Evolutionary conservation across 2,113 vertebrate genomes (phyloP).

Genomic region (Pogonocichla stellata): DNA sequence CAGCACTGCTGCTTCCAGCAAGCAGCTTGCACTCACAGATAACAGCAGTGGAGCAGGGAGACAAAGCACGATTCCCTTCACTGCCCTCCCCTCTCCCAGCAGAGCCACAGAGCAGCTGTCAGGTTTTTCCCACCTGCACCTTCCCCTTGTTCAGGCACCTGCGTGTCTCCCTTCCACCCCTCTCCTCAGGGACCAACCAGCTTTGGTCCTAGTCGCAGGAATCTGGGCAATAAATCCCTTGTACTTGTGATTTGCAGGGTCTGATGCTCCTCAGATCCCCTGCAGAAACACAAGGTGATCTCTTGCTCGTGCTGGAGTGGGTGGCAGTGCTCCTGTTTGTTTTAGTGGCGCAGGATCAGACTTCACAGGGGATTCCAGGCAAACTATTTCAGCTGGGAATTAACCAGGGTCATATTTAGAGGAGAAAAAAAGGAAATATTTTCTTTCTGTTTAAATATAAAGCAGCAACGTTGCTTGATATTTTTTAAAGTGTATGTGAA

Average conservation of each 20-base stretch:
- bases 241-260: neutral
- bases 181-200: neutral
- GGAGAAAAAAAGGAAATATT: neutral
- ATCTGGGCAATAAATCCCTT: neutral
- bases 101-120: neutral
- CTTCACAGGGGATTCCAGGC: neutral
- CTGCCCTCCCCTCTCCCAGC: neutral
- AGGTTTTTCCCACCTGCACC: neutral
- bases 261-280: neutral
- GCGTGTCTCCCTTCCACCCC: neutral
- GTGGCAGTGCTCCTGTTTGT: neutral
- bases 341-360: neutral
- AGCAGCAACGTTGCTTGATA: neutral
- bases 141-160: rapidly evolving
- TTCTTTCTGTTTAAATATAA: neutral
- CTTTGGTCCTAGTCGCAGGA: neutral
- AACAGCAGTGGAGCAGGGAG: neutral
- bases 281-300: neutral
- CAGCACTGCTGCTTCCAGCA: neutral
- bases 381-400: neutral
- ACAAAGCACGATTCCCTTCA: neutral
- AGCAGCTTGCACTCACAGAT: neutral
- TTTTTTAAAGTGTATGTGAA: neutral
- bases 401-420: neutral
- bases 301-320: rapidly evolving